Base-by-base conservation (phyloP, 2,888 invertebrate genomes). In the Alcis repandata region DNA sequence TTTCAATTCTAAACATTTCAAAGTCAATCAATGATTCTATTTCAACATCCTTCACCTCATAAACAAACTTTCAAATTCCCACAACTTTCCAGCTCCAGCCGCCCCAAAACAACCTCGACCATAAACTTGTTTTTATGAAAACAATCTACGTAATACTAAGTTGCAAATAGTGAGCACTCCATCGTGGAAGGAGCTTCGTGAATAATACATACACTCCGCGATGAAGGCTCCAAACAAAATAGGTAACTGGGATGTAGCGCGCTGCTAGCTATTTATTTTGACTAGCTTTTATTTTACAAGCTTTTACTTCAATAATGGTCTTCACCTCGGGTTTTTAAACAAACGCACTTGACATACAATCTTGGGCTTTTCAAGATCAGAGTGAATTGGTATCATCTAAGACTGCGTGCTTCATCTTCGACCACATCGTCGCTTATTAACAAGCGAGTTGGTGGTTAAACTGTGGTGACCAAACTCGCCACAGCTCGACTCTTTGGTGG, bases 181-280 rank as follows among this genome's bases (percentile, higher is more conserved):
- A 54, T 63, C 59, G 51, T 19, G 19, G 68, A 67, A 59, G 66
- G 74, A 68, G 56, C 38, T 76, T 79, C 27, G 20, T 86, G 86
- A 86, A 86, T 86, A 86, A 86, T 80, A 84, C 86, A 86, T 86
- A 79, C 79, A 80, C 81, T 84, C 70, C 52, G 75, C 77, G 71
- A 83, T 82, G 83, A 77, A 76, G 68, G 77, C 73, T 74, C 69
- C 76, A 80, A 83, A 83, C 79, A 82, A 80, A 77, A 80, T 76
- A n/a, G n/a, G n/a, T n/a, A 74, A 66, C 76, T 36, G n/a, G 6
- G 62, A 70, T 20, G 36, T 56, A 73, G 13, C n/a, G 22, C 45
- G 15, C 78, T 72, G 20, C 79, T 78, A 71, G 63, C 8, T 73
- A 36, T 59, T 38, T 17, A 46, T 46, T 59, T 38, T 45, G 36